Base-by-base conservation (phyloP, 1,140 invertebrate species). In the Cherax destructor region DNA sequence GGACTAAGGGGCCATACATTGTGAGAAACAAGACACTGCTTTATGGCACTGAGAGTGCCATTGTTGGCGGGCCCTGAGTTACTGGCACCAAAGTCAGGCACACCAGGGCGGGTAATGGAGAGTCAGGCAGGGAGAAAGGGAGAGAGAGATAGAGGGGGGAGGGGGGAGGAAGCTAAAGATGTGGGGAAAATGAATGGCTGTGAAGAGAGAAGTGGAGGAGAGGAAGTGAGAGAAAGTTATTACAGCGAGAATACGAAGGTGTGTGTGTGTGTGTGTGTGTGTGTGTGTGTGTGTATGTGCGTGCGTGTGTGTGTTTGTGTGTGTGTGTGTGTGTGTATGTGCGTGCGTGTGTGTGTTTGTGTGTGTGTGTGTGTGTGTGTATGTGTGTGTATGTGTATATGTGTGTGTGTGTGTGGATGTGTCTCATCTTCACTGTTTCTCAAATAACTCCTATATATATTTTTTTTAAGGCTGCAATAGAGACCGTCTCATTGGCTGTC, bases 21-120 rank as follows among this genome's bases (percentile, higher is more conserved):
- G 84, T 50, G 84, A 77, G 84, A 86, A 86, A 86, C 84, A 86
- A 86, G 84, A 77, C 84, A 30, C 84, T 86, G 84, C 84, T 86
- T 86, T 86, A 86, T 86, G 84, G 74, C 18, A 24, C 65, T 52
- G 50, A 86, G 84, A 86, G 84, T 86, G 84, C 69, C 84, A 76
- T 86, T 86, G 84, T 86, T 65, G 21, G 21, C 49, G 41, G 69
- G 50, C 50, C 30, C 84, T 86, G 84, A 86, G 69, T 86, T 86
- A 86, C 72, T 11, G 72, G n/a, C 21, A 56, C 84, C 69, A 41
- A 30, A 72, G 49, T n/a, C 50, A 76, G 13, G 65, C 41, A 86
- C 65, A 59, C 50, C 13, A 59, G 49, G 59, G 49, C 79, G 79
- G n/a, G 80, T 59, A 83, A 83, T 83, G 80, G 80, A 56, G 24